Evolutionary conservation across 2,797 vertebrate species (phyloP).

Genomic region (Helostoma temminkii): DNA sequence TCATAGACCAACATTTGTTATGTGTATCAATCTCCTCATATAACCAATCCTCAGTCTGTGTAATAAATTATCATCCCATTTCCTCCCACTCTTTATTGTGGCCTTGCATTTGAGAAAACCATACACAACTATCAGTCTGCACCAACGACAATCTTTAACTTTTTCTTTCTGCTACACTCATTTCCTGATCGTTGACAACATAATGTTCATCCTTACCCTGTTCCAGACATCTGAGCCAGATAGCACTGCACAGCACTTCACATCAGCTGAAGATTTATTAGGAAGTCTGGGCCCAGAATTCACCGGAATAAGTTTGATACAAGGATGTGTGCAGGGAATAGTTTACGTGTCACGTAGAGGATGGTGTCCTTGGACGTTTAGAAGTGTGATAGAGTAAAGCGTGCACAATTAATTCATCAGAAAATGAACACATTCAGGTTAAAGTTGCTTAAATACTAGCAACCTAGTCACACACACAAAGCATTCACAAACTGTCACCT

Average conservation of each 20-base stretch:
- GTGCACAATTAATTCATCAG: background rate
- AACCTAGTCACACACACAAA: no score
- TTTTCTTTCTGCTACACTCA: background rate
- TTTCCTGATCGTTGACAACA: constrained; percentile 32
- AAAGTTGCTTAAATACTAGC: no score
- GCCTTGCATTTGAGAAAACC: constrained; percentile 17
- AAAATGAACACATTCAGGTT: background rate
- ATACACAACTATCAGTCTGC: constrained; percentile 15
- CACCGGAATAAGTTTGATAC: constrained; percentile 2
- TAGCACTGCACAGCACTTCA: background rate
- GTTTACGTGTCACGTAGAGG: constrained; percentile 9
- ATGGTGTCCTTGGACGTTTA: constrained; percentile 25
- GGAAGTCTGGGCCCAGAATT: background rate
- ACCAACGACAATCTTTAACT: background rate
- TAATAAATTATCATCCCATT: constrained; percentile 26
- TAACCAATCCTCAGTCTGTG: background rate
- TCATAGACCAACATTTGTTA: background rate
- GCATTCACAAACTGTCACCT: background rate
- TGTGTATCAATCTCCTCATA: background rate
- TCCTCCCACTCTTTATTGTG: constrained; percentile 25
- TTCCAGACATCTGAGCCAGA: constrained; percentile 15
- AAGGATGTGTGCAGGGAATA: no score
- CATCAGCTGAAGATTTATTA: constrained; percentile 31
- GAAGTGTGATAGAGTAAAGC: background rate
- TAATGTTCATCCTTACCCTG: constrained; percentile 21